These are phyloP conservation scores for Aplysina aerophoba DNA, from an alignment of 37 sponge, comb jelly and placozoan genomes.

Conservation along the genomic window DNA sequence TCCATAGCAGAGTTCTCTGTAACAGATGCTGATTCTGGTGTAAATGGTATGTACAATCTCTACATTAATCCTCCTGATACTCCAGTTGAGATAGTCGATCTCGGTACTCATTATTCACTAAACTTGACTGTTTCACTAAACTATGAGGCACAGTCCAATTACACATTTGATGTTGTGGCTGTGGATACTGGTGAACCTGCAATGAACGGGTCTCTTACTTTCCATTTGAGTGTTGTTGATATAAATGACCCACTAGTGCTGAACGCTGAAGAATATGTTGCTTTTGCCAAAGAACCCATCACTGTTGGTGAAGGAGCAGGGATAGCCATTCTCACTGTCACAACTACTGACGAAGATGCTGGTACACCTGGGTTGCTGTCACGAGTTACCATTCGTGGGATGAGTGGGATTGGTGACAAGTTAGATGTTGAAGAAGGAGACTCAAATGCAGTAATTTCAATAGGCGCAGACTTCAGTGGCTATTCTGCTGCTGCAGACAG, in stretches of 20 bases:
- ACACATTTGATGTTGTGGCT: constrained; percentile 36
- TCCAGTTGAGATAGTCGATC: neutral
- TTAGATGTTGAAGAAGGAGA: no score
- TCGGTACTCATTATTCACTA: neutral
- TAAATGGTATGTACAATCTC: neutral
- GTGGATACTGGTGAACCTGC: constrained; percentile 48
- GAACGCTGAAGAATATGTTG: neutral
- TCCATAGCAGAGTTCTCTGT: neutral
- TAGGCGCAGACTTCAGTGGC: no score
- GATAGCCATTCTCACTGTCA: neutral
- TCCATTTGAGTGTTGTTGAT: constrained; percentile 31
- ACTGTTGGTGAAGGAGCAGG: neutral
- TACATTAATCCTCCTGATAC: neutral
- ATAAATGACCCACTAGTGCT: constrained; percentile 38
- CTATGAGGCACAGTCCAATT: constrained; percentile 39
- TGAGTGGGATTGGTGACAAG: no score
- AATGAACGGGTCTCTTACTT: neutral
- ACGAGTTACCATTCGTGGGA: no score
- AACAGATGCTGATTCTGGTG: constrained; percentile 16
- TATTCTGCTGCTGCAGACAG: neutral
- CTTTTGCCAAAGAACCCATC: neutral
- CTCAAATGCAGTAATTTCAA: no score
- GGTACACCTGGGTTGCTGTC: no score
- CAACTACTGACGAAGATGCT: neutral
- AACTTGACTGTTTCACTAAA: constrained; percentile 12